Evolutionary conservation across 2,797 vertebrate genomes (phyloP), one percentile per base, ranked within the genome.

Genomic region (Pitangus sulphuratus): DNA sequence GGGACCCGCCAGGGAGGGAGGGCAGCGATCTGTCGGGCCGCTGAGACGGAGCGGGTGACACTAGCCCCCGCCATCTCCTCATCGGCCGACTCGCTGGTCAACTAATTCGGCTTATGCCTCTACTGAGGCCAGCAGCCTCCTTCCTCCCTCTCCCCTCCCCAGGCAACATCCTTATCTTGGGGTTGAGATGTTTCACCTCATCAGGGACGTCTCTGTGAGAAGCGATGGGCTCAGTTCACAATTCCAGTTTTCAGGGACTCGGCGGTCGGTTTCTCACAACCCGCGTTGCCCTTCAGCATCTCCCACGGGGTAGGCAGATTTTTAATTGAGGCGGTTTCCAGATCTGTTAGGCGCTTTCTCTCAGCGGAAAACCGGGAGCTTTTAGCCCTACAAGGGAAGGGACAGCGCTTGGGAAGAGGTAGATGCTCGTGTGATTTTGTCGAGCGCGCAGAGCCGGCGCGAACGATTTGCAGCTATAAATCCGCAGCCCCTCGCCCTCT

Each of bases 151-250:
- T 35, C 22, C 6, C 2, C 60, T 77, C 48, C 53, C 44, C 10
- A 20, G 44, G 48, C 33, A 58, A 40, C 79, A 33, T 51, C 76
- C 37, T 76, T 77, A 33, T 65, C 50, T 1, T 1, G 39, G 15
- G 75, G 54, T 51, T 64, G 81, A 62, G 78, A 33, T 24, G 33
- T 70, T 93, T 54, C 91, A 35, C 92, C 61, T 71, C 66, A 14
- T 33, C 58, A 3, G 66, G 62, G 44, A 40, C 7, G 6, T 14
- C 40, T 61, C 64, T 15, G 82, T 8, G 64, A 57, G 60, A 60
- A 87, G 47, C 31, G 24, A 39, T 15, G 9, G 51, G n/a, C 7
- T 70, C 0, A 11, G 22, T 15, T 56, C 2, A 7, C 42, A 26
- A 2, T 79, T 84, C 26, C 71, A 11, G 14, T 47, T 90, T 69